Evolutionary conservation across 2,113 vertebrate species (phyloP), one percentile per base, ranked within the genome.

Genomic region (Silurus glanis): DNA sequence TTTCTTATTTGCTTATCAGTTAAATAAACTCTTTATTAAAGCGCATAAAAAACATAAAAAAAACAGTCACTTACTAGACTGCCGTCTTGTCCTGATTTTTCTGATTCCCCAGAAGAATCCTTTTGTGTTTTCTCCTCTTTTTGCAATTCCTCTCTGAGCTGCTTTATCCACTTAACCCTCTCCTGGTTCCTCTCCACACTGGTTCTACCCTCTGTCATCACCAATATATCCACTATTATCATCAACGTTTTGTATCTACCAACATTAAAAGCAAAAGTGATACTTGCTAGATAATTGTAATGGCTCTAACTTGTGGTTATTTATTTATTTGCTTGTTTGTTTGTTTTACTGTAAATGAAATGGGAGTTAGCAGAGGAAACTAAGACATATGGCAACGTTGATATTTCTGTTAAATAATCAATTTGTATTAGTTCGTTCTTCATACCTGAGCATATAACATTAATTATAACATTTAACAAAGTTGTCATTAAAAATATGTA

Each of bases 61-160:
- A 47, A 61, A 2, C 58, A 14, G 76, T n/a, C 58, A 85, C 83
- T 28, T 80, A 89, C 89, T 80, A 37, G 53, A 59, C 21, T 75
- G 25, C 59, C 45, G 82, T 21, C 0, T 4, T 28, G 89, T 71
- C 89, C 87, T 83, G 86, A 86, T 82, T 90, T 86, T 59, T 91
- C 88, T 51, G 90, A 59, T 83, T 91, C 87, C 82, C 89, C 87
- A 21, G 66, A 6, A 59, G 64, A 51, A 9, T 90, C 49, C 6
- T 62, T 84, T 12, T 78, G 83, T 78, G 74, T 92, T 25, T 84
- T 78, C 14, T 89, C 90, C 85, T 94, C 93, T 62, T 91, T 89
- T 85, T 88, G 90, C 37, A 95, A 88, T 83, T 92, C 87, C 21
- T 93, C 92, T 82, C 87, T 92, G 49, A 95, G 92, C 87, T 93